These are phyloP conservation scores for Charanyca ferruginea DNA, from an alignment of 2,888 invertebrate species.

Conservation along the genomic window DNA sequence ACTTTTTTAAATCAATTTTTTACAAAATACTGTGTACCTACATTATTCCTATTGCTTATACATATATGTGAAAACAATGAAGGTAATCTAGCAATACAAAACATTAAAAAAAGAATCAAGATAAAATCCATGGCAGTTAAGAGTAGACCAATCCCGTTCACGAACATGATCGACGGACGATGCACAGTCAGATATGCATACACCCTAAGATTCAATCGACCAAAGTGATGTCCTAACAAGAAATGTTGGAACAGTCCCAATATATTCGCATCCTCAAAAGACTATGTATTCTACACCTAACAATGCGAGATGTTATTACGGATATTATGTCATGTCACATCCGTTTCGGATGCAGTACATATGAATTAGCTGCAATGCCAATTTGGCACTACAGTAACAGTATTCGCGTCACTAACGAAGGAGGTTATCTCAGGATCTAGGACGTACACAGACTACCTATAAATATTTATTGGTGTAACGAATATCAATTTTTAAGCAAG, in stretches of 20 bases:
- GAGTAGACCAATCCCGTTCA: no score
- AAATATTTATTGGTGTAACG: background rate
- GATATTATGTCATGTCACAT: constrained; percentile 20
- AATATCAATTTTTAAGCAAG: no score
- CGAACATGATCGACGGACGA: no score
- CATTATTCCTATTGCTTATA: no score
- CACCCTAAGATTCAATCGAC: constrained; percentile 4
- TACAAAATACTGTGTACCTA: no score
- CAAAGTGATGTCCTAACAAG: background rate
- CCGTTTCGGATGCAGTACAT: constrained; percentile 20
- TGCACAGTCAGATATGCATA: no score
- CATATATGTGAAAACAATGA: no score
- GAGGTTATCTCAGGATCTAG: constrained; percentile 43
- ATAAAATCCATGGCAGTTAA: no score
- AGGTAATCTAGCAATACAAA: no score
- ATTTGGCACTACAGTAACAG: constrained; percentile 54
- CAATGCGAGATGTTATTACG: constrained; percentile 25
- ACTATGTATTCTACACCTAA: constrained; percentile 7
- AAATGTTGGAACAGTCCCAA: background rate
- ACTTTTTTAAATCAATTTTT: no score
- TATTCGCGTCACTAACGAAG: background rate
- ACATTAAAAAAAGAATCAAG: no score
- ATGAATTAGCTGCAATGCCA: constrained; percentile 51
- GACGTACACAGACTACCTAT: constrained; percentile 3
- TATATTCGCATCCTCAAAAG: background rate